Percentiles rank a stretch among this genome's conserved stretches.
Evolutionary conservation across 2,888 invertebrate species (phyloP).

Genomic region (Epinotia brunnichana): DNA sequence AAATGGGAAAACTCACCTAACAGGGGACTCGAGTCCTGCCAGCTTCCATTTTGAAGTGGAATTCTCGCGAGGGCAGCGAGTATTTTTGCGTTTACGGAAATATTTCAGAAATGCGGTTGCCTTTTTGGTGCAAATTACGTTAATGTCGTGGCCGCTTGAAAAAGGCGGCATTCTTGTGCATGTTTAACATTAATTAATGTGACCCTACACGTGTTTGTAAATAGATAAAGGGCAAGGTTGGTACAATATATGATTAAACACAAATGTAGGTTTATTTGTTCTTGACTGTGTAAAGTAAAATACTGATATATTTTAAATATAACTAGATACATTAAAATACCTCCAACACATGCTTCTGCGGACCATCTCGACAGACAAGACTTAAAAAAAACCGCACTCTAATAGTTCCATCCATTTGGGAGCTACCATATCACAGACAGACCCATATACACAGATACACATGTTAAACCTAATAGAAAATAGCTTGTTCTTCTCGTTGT

Average conservation of each 20-base stretch:
- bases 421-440: no score
- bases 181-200: slow-evolving; percentile 11
- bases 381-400: no score
- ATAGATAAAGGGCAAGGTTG: slow-evolving; percentile 9
- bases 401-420: no score
- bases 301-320: no score
- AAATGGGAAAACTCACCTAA: slow-evolving; percentile 34
- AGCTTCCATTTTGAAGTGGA: slow-evolving; percentile 23
- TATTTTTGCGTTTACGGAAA: slow-evolving; percentile 36
- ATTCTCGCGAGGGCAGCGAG: slow-evolving; percentile 22
- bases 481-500: no score
- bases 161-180: slow-evolving; percentile 11
- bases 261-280: no score
- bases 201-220: background rate
- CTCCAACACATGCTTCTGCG: no score
- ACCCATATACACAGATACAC: no score
- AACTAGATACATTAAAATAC: no score
- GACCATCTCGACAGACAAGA: no score
- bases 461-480: no score
- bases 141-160: slow-evolving; percentile 34
- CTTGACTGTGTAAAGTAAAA: no score
- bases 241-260: background rate
- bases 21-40: slow-evolving; percentile 15
- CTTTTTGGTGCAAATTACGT: slow-evolving; percentile 36
- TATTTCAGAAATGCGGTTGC: slow-evolving; percentile 28